Conservation (phyloP, 53 echinoderm and acorn worm species). For the Crossaster papposus region DNA sequence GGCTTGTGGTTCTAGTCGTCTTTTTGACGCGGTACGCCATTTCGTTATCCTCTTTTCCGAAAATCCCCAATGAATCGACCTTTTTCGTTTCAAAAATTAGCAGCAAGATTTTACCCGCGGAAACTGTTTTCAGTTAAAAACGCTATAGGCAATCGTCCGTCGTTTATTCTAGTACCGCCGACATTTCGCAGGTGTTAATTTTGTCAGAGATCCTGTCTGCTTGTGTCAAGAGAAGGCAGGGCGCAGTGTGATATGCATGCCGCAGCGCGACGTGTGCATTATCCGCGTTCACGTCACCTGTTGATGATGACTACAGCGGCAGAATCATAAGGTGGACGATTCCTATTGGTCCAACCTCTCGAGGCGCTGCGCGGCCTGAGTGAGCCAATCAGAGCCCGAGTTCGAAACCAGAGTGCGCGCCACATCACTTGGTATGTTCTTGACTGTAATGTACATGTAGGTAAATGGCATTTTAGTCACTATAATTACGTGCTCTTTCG, state of each 20-base stretch:
- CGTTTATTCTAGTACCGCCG: not conserved
- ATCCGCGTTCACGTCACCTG: conserved; percentile 36
- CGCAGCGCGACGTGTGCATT: not conserved
- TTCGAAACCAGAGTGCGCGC: not conserved
- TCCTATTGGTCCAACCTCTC: conserved; percentile 38
- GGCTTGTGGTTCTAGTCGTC: not conserved
- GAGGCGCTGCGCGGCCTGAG: not conserved
- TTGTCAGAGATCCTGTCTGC: not conserved
- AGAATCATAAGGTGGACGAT: conserved; percentile 35
- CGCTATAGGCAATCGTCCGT: too few relatives aligned
- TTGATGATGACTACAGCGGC: conserved; percentile 36
- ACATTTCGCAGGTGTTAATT: not conserved
- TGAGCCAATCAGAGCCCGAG: conserved; percentile 5
- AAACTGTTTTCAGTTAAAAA: too few relatives aligned
- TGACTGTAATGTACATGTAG: not conserved
- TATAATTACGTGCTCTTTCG: too few relatives aligned
- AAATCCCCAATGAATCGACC: not conserved
- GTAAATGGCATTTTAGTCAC: not conserved
- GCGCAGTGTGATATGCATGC: not conserved
- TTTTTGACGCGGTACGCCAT: not conserved
- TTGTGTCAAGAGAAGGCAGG: not conserved
- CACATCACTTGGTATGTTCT: not conserved
- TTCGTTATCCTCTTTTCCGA: not conserved
- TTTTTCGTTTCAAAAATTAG: not conserved
- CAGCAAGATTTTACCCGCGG: not conserved